Percentiles rank a stretch among this genome's conserved stretches.
Evolutionary conservation across 2,888 invertebrate genomes (phyloP).

Genomic region (Eueremaeus valkanovi): DNA sequence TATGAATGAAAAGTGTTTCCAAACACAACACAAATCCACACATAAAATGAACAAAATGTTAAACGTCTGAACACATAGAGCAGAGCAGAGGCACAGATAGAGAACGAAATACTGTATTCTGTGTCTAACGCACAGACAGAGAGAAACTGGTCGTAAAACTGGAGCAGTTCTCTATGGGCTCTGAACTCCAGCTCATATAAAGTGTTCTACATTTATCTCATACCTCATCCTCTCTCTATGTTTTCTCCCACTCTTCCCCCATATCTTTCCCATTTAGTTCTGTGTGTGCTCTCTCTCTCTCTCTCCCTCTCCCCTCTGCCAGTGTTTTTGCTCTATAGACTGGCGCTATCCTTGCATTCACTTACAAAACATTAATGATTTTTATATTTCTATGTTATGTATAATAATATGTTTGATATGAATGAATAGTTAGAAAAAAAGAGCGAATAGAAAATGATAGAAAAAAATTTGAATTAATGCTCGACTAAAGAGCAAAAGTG

Average conservation of each 20-base stretch:
- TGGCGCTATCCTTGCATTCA: not conserved
- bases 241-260: not conserved
- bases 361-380: conserved; percentile 13
- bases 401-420: not conserved
- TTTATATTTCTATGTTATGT: not conserved
- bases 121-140: not conserved
- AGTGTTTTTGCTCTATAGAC: not conserved
- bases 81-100: no score
- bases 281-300: not conserved
- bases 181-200: not conserved
- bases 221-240: not conserved
- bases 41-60: no score
- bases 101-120: not conserved
- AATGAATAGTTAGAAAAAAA: not conserved
- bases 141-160: not conserved
- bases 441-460: not conserved
- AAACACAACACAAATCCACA: no score
- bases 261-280: not conserved
- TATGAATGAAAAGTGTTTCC: no score
- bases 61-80: no score
- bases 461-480: conserved; percentile 2
- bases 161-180: conserved; percentile 8
- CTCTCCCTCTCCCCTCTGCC: not conserved
- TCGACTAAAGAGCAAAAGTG: not conserved
- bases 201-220: conserved; percentile 6